A percentile compares a stretch with the other conserved stretches of the same genome.
phyloP scores from a whole-genome alignment of 2,888 invertebrate genomes.

The Galerucella nymphaeae region DNA sequence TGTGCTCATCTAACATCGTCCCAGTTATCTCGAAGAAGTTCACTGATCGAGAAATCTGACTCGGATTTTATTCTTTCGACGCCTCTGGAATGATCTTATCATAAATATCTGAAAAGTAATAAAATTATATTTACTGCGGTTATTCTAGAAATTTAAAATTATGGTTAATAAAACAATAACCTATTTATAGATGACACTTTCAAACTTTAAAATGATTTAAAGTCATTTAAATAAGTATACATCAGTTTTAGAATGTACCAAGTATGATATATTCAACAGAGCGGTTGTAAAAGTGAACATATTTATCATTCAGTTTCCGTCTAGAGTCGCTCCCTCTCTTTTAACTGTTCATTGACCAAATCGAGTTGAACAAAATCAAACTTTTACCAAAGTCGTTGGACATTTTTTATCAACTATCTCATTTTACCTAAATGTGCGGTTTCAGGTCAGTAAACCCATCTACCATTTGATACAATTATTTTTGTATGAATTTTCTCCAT shows the following conservation, averaged over 20 bases:
- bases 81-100: neutral
- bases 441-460: too few species aligned
- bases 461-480: too few species aligned
- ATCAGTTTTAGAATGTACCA: neutral
- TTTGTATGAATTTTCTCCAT: too few species aligned
- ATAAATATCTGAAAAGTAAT: slow-evolving; percentile 8
- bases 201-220: slow-evolving; percentile 6
- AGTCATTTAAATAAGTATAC: neutral
- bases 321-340: neutral
- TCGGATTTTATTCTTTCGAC: neutral
- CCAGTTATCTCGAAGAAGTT: too few species aligned
- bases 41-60: too few species aligned
- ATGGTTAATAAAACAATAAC: slow-evolving; percentile 8
- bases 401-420: too few species aligned
- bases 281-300: neutral
- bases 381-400: too few species aligned
- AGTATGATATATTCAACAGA: neutral
- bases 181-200: slow-evolving; percentile 4
- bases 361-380: too few species aligned
- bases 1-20: too few species aligned
- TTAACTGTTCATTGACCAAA: neutral
- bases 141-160: slow-evolving; percentile 3
- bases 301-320: neutral
- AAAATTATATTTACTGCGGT: slow-evolving; percentile 4
- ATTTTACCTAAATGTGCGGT: too few species aligned